Evolutionary conservation across 2,888 invertebrate genomes (phyloP).

Genomic region (Chrysotoxum bicinctum): DNA sequence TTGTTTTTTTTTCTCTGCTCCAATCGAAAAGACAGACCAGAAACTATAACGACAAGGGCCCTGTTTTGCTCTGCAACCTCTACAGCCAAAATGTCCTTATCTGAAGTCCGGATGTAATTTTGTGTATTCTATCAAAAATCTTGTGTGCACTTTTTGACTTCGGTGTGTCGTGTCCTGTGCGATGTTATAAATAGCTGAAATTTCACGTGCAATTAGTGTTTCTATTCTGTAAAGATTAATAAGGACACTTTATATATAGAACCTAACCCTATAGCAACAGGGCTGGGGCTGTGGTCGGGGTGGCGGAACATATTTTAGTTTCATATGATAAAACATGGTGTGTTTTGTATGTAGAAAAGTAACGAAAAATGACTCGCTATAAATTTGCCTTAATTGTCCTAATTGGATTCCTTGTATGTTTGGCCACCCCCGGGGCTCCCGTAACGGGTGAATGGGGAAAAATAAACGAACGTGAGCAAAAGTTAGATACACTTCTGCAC

Average conservation of each 20-base stretch:
- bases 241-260: constrained; percentile 45
- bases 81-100: constrained; percentile 37
- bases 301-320: constrained; percentile 46
- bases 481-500: not conserved
- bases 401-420: constrained; percentile 67
- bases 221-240: constrained; percentile 52
- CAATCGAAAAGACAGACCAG: not conserved
- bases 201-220: constrained; percentile 62
- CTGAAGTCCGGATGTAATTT: constrained; percentile 57
- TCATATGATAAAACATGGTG: constrained; percentile 29
- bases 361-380: constrained; percentile 70
- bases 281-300: not conserved
- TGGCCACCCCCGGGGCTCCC: not conserved
- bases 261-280: not conserved
- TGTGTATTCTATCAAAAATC: constrained; percentile 68
- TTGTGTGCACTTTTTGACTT: constrained; percentile 44
- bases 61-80: not conserved
- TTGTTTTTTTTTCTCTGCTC: not conserved
- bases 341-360: constrained; percentile 27
- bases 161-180: not conserved
- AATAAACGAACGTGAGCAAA: constrained; percentile 27
- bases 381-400: constrained; percentile 72
- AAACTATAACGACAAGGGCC: not conserved
- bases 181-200: constrained; percentile 19
- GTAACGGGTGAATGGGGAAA: not conserved